A percentile compares a stretch with the other conserved stretches of the same genome.
Evolutionary conservation across 2,113 vertebrate genomes (phyloP).

Genomic region (Falcunculus frontatus): DNA sequence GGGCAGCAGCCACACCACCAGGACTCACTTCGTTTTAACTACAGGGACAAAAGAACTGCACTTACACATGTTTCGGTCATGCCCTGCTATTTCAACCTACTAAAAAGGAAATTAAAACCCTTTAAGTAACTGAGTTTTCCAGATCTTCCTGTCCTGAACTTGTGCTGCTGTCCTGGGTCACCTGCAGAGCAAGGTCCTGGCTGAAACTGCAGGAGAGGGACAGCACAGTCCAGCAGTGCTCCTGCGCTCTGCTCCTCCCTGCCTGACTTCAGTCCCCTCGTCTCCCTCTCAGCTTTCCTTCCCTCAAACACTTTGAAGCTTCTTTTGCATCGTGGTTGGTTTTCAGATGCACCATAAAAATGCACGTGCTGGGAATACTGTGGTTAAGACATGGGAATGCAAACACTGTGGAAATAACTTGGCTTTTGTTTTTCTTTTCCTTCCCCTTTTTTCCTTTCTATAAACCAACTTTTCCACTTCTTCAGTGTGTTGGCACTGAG

Average conservation of each 20-base stretch:
- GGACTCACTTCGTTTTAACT: not conserved
- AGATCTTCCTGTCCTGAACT: not conserved
- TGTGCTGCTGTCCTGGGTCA: not conserved
- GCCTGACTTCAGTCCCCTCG: not conserved
- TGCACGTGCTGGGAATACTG: not conserved
- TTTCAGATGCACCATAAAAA: slow-evolving; percentile 18
- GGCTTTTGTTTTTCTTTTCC: slow-evolving; percentile 20
- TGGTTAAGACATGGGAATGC: slow-evolving; percentile 22
- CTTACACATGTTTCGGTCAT: not conserved
- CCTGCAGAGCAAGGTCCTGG: not conserved
- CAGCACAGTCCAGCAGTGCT: not conserved
- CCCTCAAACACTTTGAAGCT: not conserved
- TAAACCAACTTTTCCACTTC: slow-evolving; percentile 37
- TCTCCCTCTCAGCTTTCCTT: not conserved
- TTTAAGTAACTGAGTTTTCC: not conserved
- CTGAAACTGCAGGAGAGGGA: not conserved
- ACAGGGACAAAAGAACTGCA: not conserved
- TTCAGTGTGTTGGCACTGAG: not conserved
- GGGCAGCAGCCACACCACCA: not conserved
- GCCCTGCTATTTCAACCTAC: not conserved
- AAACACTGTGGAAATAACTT: slow-evolving; percentile 29
- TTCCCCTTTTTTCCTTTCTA: not conserved
- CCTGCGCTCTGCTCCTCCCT: not conserved
- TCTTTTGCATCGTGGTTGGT: not conserved
- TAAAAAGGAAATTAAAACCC: not conserved